A percentile compares a stretch with the other conserved stretches of the same genome.
phyloP scores from a whole-genome alignment of 2,113 vertebrate genomes.

The Rissa tridactyla region DNA sequence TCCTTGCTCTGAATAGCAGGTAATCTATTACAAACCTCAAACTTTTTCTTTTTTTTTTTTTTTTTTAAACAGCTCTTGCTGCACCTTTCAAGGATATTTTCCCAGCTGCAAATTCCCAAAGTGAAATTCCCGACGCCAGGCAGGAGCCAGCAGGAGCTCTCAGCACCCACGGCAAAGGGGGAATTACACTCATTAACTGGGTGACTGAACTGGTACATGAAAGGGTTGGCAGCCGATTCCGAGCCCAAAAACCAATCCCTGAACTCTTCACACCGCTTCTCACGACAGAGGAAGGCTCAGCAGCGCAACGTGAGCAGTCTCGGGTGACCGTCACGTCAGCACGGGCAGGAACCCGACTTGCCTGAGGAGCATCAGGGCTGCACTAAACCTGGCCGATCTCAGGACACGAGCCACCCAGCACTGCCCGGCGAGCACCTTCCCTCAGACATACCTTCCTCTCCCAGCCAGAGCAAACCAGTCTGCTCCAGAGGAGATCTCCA shows the following conservation, averaged over 20 bases:
- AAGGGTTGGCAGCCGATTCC: neutral
- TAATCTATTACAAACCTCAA: neutral
- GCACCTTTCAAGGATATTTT: neutral
- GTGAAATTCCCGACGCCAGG: accelerated
- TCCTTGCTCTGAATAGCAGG: neutral
- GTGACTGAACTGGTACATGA: neutral
- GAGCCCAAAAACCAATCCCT: neutral
- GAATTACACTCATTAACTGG: neutral
- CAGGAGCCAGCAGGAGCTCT: neutral
- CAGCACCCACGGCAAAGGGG: neutral
- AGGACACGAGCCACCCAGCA: neutral
- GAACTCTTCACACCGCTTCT: neutral
- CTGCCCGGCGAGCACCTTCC: neutral
- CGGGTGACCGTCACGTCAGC: neutral
- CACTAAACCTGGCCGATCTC: neutral
- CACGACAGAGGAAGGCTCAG: neutral
- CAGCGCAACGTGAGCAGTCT: neutral
- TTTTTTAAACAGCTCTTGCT: neutral
- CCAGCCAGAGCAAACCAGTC: neutral
- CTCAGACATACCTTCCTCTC: neutral
- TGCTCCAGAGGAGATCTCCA: neutral
- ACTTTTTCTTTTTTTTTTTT: neutral
- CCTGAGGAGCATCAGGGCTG: neutral
- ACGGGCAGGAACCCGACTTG: neutral
- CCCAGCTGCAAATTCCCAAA: neutral